These are phyloP conservation scores for Zaprionus lachaisei DNA, from an alignment of 1,140 invertebrate genomes.

Conservation along the genomic window DNA sequence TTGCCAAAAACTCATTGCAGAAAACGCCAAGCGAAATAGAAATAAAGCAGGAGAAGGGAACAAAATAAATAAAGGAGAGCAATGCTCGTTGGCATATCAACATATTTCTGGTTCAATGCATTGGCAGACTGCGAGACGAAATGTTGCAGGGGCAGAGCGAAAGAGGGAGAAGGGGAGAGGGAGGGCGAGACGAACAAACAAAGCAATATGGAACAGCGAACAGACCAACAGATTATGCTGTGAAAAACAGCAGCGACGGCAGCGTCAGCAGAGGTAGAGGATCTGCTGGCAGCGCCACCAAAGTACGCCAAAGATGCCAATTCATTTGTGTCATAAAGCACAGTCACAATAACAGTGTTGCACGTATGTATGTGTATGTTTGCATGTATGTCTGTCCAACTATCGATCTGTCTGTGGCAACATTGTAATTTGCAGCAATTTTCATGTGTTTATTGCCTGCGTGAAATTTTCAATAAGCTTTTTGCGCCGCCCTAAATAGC, in stretches of 20 bases:
- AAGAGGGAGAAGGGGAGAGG: neutral
- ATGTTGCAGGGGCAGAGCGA: neutral
- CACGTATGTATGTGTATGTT: slow-evolving; percentile 15
- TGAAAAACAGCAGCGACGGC: slow-evolving; percentile 40
- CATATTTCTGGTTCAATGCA: slow-evolving; percentile 81
- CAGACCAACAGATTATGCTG: slow-evolving; percentile 67
- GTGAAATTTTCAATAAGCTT: slow-evolving; percentile 23
- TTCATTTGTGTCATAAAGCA: slow-evolving; percentile 77
- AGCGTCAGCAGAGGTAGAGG: slow-evolving; percentile 16
- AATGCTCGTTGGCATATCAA: slow-evolving; percentile 71
- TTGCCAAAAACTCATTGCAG: slow-evolving; percentile 21
- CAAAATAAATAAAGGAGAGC: slow-evolving; percentile 13
- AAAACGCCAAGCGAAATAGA: slow-evolving; percentile 9
- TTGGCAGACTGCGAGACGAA: slow-evolving; percentile 41
- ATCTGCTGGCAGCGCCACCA: slow-evolving; percentile 23
- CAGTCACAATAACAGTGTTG: slow-evolving; percentile 9
- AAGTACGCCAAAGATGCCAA: slow-evolving; percentile 74
- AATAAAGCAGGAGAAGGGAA: slow-evolving; percentile 7
- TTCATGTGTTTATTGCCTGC: slow-evolving; percentile 41
- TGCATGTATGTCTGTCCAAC: slow-evolving; percentile 49
- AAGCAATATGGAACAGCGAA: slow-evolving; percentile 7
- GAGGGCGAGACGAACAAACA: neutral
- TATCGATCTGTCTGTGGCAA: slow-evolving; percentile 57
- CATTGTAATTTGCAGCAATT: slow-evolving; percentile 68
- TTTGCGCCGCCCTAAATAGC: neutral